Percentiles rank a stretch among this genome's conserved stretches.
These are phyloP conservation scores for Trogon surrucura DNA, from an alignment of 2,113 vertebrate genomes.

Conservation along the genomic window DNA sequence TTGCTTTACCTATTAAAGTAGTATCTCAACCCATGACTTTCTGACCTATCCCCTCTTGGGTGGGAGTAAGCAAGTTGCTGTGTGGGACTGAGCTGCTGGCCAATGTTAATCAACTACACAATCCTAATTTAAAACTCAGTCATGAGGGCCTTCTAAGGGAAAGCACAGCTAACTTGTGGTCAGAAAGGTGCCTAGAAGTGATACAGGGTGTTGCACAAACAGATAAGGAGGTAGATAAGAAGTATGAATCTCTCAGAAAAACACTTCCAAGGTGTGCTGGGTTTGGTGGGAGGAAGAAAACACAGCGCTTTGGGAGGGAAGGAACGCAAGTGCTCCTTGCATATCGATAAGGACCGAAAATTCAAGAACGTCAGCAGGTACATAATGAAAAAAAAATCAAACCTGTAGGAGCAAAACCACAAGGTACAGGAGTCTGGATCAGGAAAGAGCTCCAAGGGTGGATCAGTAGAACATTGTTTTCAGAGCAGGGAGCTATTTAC, in stretches of 20 bases:
- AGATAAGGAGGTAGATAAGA: neutral
- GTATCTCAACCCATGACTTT: neutral
- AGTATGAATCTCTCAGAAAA: neutral
- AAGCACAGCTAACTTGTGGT: neutral
- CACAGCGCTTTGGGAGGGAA: neutral
- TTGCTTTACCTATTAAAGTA: neutral
- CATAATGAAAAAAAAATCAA: neutral
- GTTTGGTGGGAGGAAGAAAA: neutral
- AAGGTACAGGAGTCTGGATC: neutral
- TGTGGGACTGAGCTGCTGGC: neutral
- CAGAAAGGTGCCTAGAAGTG: neutral
- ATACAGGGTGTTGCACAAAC: neutral
- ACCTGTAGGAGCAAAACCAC: neutral
- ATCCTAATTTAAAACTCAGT: neutral
- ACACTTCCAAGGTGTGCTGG: neutral
- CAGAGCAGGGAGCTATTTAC: neutral
- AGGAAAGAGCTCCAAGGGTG: neutral
- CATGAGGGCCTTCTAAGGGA: neutral
- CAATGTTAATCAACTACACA: neutral
- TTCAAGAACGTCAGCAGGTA: neutral
- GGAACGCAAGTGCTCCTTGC: neutral
- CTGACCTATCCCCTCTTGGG: neutral
- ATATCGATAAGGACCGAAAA: neutral
- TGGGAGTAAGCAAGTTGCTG: fast-evolving
- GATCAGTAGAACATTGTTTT: neutral